Evolutionary conservation across 2,888 invertebrate species (phyloP).

Genomic region (Oxytorus armatus): DNA sequence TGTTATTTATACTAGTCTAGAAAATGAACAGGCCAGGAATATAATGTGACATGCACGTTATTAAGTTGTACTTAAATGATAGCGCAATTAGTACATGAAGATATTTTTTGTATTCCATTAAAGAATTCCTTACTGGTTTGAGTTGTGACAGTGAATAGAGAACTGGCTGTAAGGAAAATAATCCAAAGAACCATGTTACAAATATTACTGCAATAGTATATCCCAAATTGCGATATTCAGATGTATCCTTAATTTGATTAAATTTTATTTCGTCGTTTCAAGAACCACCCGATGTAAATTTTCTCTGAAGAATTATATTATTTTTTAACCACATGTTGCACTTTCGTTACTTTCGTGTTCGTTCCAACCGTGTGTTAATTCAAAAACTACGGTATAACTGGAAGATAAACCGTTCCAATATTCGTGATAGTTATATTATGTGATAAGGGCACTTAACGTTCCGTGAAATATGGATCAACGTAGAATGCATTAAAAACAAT

Average conservation of each 20-base stretch:
- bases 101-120: background rate
- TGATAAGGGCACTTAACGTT: too few species aligned
- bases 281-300: conserved; percentile 30
- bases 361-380: background rate
- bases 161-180: conserved; percentile 37
- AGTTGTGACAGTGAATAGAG: conserved; percentile 22
- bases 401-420: too few species aligned
- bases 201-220: conserved; percentile 14
- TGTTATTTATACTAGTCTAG: too few species aligned
- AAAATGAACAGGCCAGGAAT: too few species aligned
- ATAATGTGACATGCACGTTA: background rate
- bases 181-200: conserved; percentile 58
- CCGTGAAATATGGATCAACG: too few species aligned
- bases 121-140: conserved; percentile 49
- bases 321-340: conserved; percentile 40
- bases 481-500: too few species aligned
- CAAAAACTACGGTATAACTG: too few species aligned
- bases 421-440: too few species aligned
- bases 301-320: conserved; percentile 18
- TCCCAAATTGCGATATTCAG: conserved; percentile 21
- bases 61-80: background rate
- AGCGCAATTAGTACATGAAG: background rate
- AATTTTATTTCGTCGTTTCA: conserved; percentile 37
- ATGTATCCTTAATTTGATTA: background rate
- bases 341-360: conserved; percentile 13